These are phyloP conservation scores for Cydia fagiglandana DNA, from an alignment of 1,140 invertebrate species.

Conservation along the genomic window DNA sequence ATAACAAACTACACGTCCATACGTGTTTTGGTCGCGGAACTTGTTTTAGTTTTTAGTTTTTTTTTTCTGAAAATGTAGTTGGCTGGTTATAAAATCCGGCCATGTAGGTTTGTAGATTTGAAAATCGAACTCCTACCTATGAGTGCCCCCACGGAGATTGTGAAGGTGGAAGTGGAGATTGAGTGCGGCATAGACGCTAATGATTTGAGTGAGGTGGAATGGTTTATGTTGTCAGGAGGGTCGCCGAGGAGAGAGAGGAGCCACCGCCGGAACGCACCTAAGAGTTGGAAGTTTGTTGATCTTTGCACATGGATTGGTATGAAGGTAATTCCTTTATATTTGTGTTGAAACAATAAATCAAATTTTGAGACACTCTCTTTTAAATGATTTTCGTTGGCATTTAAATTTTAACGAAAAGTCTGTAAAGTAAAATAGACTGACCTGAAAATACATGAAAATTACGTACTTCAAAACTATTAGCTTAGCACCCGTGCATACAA, in stretches of 20 bases:
- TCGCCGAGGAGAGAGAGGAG: constrained; percentile 60
- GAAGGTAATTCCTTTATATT: constrained; percentile 53
- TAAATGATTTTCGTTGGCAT: too few relatives aligned
- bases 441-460: too few relatives aligned
- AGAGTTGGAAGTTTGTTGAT: constrained; percentile 60
- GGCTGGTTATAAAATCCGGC: constrained; percentile 7
- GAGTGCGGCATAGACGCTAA: constrained; percentile 49
- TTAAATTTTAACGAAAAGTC: too few relatives aligned
- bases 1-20: background rate
- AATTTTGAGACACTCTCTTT: too few relatives aligned
- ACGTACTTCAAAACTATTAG: too few relatives aligned
- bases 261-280: constrained; percentile 49
- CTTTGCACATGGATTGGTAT: constrained; percentile 69
- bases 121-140: constrained; percentile 31
- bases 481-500: too few relatives aligned
- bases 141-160: constrained; percentile 39
- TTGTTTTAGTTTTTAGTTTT: constrained; percentile 40
- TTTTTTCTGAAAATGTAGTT: constrained; percentile 46
- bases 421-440: too few relatives aligned
- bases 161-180: constrained; percentile 58
- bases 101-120: background rate
- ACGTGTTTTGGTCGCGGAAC: constrained; percentile 7
- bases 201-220: constrained; percentile 56
- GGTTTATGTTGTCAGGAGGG: constrained; percentile 61
- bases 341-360: too few relatives aligned